Conservation (phyloP, 2,797 vertebrate genomes). For the Echiichthys vipera region DNA sequence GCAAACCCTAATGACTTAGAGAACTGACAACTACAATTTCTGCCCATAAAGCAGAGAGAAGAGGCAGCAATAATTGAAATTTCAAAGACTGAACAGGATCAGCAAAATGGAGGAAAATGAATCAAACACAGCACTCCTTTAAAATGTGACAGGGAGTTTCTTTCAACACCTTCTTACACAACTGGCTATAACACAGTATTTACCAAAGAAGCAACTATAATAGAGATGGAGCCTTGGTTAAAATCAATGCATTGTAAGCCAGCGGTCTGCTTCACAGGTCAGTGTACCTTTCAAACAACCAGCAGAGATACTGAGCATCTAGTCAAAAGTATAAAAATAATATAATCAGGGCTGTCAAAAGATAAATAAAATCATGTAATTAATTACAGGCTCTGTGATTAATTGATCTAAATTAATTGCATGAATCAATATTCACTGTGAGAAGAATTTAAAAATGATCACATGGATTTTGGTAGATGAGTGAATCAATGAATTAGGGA, state of each 20-base stretch:
- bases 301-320: background rate
- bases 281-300: background rate
- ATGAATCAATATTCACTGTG: too few species aligned
- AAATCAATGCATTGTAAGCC: constrained; percentile 1
- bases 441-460: too few species aligned
- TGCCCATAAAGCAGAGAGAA: constrained; percentile 19
- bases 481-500: too few species aligned
- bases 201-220: constrained; percentile 15
- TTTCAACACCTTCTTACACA: constrained; percentile 42
- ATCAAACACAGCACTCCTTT: constrained; percentile 20
- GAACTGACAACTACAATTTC: constrained; percentile 52
- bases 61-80: constrained; percentile 32
- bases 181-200: constrained; percentile 14
- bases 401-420: too few species aligned
- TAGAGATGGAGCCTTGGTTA: background rate
- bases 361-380: too few species aligned
- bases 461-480: too few species aligned
- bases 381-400: too few species aligned
- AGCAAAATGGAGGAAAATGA: constrained; percentile 36
- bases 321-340: constrained; percentile 8
- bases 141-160: constrained; percentile 15
- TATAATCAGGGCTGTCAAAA: too few species aligned
- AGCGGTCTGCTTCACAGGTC: background rate
- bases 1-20: constrained; percentile 59
- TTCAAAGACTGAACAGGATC: constrained; percentile 15